Base-by-base conservation (phyloP, 2,113 vertebrate species). In the Semicossyphus pulcher region DNA sequence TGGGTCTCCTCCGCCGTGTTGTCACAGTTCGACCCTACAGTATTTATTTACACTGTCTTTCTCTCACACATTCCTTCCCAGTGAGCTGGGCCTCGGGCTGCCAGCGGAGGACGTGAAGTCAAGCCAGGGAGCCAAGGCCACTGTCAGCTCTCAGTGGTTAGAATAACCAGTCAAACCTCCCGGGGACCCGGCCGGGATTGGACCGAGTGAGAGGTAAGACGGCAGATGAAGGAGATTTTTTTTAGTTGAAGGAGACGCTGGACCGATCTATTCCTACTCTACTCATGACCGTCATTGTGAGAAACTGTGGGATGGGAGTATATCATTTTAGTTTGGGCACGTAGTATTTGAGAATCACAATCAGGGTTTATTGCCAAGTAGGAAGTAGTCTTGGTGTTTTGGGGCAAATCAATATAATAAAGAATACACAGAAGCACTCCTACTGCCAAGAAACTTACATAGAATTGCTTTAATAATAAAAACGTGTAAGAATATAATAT, bases 1-100 rank as follows among this genome's bases (percentile, higher is more conserved):
- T 69, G 59, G 51, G 72, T 88, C 76, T 59, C 73, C 79, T 92
- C 60, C 89, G 93, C 90, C 92, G 86, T 90, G 91, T 92, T 94
- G 93, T 87, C 72, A 76, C 92, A 90, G 88, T 92, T 72, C n/a
- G 49, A 52, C 57, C 44, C 57, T 48, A 42, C 72, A 62, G 91
- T 96, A 95, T 96, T 95, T 96, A 96, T 97, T 96, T 96, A 94
- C 92, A 92, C 94, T 95, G 92, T 94, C 92, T 95, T 93, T 95
- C 94, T 93, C 86, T 93, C 94, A 96, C 86, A 92, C 95, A 97
- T 98, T 97, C 94, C 96, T 98, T 97, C 96, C 93, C 92, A 95
- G 76, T 96, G 95, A 97, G 93, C 88, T 76, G 69, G 80, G 86
- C 90, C 81, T 86, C 88, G 87, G 91, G 91, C 91, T 93, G 91